These are phyloP conservation scores for Sapayoa aenigma DNA, from an alignment of 2,113 vertebrate genomes.

Conservation along the genomic window DNA sequence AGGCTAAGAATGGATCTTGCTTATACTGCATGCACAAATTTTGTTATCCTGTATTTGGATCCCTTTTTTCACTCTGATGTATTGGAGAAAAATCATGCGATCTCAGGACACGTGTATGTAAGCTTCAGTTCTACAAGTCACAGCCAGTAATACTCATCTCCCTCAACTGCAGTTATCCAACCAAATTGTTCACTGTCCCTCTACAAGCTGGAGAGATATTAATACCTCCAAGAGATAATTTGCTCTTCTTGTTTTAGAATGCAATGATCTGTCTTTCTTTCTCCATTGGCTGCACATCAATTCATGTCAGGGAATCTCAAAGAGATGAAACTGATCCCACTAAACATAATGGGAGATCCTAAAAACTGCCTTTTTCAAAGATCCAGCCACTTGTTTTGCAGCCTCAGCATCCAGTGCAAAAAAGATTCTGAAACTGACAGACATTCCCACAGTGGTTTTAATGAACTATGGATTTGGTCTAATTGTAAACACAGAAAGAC, in stretches of 20 bases:
- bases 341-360: background rate
- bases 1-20: background rate
- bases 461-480: background rate
- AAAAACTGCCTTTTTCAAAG: background rate
- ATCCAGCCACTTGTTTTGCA: background rate
- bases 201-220: background rate
- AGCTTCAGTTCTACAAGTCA: background rate
- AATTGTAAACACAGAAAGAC: background rate
- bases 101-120: background rate
- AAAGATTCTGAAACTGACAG: background rate
- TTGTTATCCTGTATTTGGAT: background rate
- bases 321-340: background rate
- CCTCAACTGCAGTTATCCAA: background rate
- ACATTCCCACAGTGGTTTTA: background rate
- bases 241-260: background rate
- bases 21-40: background rate
- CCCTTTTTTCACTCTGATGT: background rate
- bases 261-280: background rate
- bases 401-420: background rate
- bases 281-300: background rate
- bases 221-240: background rate
- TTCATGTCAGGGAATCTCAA: background rate
- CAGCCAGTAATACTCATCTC: background rate
- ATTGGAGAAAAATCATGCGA: background rate
- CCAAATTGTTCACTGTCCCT: background rate